Conservation (phyloP, 2,888 invertebrate species). For the Silvanus unidentatus region DNA sequence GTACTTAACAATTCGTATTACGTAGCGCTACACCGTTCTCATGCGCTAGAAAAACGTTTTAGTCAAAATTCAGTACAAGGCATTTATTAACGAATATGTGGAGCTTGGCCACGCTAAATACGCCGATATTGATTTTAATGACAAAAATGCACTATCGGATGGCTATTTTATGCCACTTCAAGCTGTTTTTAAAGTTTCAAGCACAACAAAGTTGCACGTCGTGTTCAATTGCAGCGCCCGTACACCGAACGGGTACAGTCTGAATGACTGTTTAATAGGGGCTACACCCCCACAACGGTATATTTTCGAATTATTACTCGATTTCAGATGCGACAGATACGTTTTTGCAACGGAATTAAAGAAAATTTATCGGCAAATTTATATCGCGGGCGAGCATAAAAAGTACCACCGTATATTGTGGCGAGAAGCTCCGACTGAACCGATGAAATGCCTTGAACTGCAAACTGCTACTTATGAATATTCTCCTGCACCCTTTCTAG, state of each 20-base stretch:
- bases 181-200: background rate
- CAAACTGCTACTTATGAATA: background rate
- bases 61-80: background rate
- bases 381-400: background rate
- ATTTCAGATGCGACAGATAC: background rate
- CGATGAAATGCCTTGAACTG: background rate
- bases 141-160: background rate
- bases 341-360: background rate
- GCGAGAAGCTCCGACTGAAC: background rate
- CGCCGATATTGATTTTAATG: background rate
- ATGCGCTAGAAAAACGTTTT: no score
- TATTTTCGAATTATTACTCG: background rate
- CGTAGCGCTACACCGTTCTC: no score
- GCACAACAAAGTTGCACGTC: background rate
- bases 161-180: background rate
- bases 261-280: background rate
- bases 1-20: no score
- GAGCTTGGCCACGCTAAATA: background rate
- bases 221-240: background rate
- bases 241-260: background rate
- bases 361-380: background rate
- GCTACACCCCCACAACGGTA: background rate
- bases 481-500: background rate
- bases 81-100: background rate
- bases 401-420: background rate